Percentiles rank a stretch among this genome's conserved stretches.
phyloP scores from a whole-genome alignment of 2,113 vertebrate species.

The Grus americana region DNA sequence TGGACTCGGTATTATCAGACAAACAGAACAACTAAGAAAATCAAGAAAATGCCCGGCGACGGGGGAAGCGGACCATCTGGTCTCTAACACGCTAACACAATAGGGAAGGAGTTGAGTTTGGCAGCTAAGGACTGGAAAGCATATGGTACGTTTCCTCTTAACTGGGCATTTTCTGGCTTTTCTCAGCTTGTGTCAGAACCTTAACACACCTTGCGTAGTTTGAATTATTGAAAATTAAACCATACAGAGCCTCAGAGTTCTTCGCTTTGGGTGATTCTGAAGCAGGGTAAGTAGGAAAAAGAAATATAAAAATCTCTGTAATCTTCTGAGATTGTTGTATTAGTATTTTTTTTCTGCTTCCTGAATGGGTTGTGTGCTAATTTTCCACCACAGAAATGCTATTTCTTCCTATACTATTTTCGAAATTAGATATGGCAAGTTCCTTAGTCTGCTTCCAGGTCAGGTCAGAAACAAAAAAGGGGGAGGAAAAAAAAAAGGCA shows the following conservation, averaged over 20 bases:
- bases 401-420: accelerated
- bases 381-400: not conserved
- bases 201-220: accelerated
- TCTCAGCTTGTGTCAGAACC: not conserved
- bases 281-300: not conserved
- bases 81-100: not conserved
- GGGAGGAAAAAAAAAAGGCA: not conserved
- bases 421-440: not conserved
- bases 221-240: not conserved
- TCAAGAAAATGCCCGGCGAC: not conserved
- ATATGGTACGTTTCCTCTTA: not conserved
- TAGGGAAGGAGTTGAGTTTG: not conserved
- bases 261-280: accelerated
- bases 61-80: constrained; percentile 13
- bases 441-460: not conserved
- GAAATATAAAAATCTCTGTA: not conserved
- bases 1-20: not conserved
- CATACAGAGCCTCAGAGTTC: accelerated
- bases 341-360: not conserved
- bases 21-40: not conserved
- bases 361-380: accelerated
- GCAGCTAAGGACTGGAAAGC: not conserved
- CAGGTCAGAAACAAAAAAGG: not conserved
- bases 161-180: not conserved
- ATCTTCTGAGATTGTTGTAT: not conserved